These are phyloP conservation scores for Urocolius indicus DNA, from an alignment of 2,113 vertebrate species.

Conservation along the genomic window DNA sequence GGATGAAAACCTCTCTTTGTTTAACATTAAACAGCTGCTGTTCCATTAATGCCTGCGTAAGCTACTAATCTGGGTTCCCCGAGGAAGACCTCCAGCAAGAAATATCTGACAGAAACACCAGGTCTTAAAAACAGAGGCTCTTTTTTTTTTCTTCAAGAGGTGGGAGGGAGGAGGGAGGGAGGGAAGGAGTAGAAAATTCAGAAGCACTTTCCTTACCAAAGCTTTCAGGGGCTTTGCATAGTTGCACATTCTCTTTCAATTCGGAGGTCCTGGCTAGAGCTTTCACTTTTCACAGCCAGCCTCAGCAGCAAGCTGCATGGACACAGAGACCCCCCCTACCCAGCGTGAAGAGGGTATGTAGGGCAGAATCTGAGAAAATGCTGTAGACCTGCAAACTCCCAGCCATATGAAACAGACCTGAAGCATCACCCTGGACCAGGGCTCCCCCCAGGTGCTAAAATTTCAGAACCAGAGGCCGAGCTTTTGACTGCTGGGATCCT, in stretches of 20 bases:
- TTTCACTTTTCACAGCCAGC: background rate
- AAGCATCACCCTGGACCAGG: background rate
- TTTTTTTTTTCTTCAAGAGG: background rate
- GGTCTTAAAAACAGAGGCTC: background rate
- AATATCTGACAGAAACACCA: constrained; percentile 17
- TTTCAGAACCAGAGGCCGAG: background rate
- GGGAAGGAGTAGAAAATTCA: background rate
- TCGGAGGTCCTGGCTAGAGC: background rate
- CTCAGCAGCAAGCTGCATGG: background rate
- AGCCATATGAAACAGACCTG: background rate
- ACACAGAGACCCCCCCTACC: background rate
- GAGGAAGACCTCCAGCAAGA: constrained; percentile 48
- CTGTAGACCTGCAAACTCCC: background rate
- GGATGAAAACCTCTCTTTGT: constrained; percentile 53
- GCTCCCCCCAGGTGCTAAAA: background rate
- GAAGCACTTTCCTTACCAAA: background rate
- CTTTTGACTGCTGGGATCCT: background rate
- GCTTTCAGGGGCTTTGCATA: background rate
- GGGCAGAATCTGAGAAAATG: background rate
- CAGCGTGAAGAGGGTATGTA: background rate
- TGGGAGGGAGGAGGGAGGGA: background rate
- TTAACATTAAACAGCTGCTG: constrained; percentile 56
- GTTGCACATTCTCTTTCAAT: background rate
- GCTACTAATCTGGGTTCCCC: background rate
- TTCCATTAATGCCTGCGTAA: constrained; percentile 22